A percentile compares a stretch with the other conserved stretches of the same genome.
phyloP scores from a whole-genome alignment of 1,140 invertebrate genomes.

The Pseudomyrmex pallidus region DNA sequence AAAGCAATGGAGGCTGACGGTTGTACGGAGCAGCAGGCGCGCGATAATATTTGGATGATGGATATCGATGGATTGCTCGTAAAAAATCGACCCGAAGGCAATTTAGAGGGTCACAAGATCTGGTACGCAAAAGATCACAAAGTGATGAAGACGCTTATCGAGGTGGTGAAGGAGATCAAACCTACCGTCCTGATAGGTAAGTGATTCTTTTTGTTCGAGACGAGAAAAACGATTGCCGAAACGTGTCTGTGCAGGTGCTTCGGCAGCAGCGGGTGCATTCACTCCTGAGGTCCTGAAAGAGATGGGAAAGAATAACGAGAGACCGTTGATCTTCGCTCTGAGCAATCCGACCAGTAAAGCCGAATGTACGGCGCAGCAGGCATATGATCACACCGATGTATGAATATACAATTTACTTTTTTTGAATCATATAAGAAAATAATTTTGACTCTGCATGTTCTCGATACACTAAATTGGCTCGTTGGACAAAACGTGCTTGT shows the following conservation, averaged over 20 bases:
- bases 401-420: slow-evolving; percentile 64
- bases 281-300: slow-evolving; percentile 93
- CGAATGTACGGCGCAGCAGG: slow-evolving; percentile 97
- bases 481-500: not conserved
- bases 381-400: slow-evolving; percentile 94
- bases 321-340: slow-evolving; percentile 97
- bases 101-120: slow-evolving; percentile 91
- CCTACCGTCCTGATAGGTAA: slow-evolving; percentile 94
- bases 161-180: slow-evolving; percentile 93
- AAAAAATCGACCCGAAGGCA: slow-evolving; percentile 90
- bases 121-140: slow-evolving; percentile 93
- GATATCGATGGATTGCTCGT: slow-evolving; percentile 94
- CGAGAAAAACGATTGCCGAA: slow-evolving; percentile 41
- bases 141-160: slow-evolving; percentile 90
- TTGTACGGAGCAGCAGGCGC: slow-evolving; percentile 90
- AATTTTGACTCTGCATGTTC: not conserved
- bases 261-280: slow-evolving; percentile 95
- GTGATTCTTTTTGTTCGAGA: slow-evolving; percentile 49
- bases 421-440: slow-evolving; percentile 14
- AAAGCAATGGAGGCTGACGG: slow-evolving; percentile 95
- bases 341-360: slow-evolving; percentile 98
- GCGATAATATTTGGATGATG: slow-evolving; percentile 94
- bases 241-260: slow-evolving; percentile 88
- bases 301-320: slow-evolving; percentile 94
- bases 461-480: not conserved